phyloP scores from a whole-genome alignment of 2,113 vertebrate species.

The Nannobrachium achirus region DNA sequence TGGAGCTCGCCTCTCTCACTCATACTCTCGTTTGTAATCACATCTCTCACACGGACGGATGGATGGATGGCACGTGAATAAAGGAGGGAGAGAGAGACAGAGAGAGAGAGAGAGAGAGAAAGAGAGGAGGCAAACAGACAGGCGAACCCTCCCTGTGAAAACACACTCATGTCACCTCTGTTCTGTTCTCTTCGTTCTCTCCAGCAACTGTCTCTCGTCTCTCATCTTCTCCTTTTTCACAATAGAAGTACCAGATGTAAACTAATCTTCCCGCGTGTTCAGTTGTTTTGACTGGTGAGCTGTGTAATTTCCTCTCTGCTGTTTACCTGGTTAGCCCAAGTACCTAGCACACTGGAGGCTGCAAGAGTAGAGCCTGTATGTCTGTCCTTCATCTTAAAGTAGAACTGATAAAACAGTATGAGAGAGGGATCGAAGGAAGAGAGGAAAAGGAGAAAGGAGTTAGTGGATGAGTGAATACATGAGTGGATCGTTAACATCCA shows the following conservation, averaged over 20 bases:
- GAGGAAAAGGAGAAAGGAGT: constrained; percentile 27
- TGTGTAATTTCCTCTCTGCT: constrained; percentile 18
- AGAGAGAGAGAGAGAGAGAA: constrained; percentile 62
- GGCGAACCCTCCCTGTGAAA: constrained; percentile 5
- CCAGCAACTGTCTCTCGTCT: constrained; percentile 11
- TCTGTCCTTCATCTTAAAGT: background rate
- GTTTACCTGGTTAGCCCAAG: too few relatives aligned
- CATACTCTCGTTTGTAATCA: constrained; percentile 76
- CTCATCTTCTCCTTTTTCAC: too few relatives aligned
- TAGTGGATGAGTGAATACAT: constrained; percentile 50
- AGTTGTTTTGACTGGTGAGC: too few relatives aligned
- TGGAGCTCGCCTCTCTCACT: constrained; percentile 67
- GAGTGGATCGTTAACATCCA: constrained; percentile 50
- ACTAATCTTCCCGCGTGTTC: too few relatives aligned
- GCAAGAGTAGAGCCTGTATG: background rate
- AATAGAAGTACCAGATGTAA: too few relatives aligned
- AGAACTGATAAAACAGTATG: background rate
- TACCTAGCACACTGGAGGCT: too few relatives aligned
- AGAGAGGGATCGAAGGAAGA: background rate
- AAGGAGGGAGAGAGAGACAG: constrained; percentile 28
- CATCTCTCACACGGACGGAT: constrained; percentile 68
- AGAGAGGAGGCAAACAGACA: constrained; percentile 72
- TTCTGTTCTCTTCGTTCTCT: constrained; percentile 7
- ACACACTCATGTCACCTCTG: constrained; percentile 56
- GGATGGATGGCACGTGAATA: constrained; percentile 65